Base-by-base conservation (phyloP, 2,888 invertebrate genomes). In the Diaphora mendica region DNA sequence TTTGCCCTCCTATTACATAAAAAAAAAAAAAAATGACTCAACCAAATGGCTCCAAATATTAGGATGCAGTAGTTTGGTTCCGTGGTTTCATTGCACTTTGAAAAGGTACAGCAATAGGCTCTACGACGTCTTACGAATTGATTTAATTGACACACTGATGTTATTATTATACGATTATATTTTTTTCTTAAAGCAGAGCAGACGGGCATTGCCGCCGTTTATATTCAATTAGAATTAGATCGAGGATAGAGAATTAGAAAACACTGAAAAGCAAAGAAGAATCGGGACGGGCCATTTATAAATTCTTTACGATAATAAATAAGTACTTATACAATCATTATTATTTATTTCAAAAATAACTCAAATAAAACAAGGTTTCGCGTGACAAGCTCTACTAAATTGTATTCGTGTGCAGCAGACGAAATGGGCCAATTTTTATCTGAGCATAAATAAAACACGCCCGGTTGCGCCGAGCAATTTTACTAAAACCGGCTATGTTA, bases 371-470 rank as follows among this genome's bases (percentile, higher is more conserved):
- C 39, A 68, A 13, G 64, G 70, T 72, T 72, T 59, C 77, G 64
- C 77, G 80, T 74, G 82, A 79, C 85, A 85, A 77, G 74, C 79
- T 79, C 87, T 72, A 79, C 83, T 88, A 90, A 92, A 92, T 91
- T 91, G 86, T 85, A 78, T 79, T 80, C 87, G 88, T 88, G 87
- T 85, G 79, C 81, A 80, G 81, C 78, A 82, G 85, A 79, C 82
- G 86, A 88, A 90, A 94, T 91, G 89, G 91, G 86, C 85, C 90
- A 90, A 93, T 93, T 94, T 94, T 93, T 93, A 93, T 91, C 90
- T 85, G 85, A 79, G 84, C 90, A 92, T 94, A 94, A 94, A 95
- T 94, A 95, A 94, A 92, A 92, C 91, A 93, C 86, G 86, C 82
- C 75, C 84, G 84, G 88, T 87, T 84, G 88, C 88, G 89, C 85